Evolutionary conservation across 1,140 invertebrate genomes (phyloP), one percentile per base, ranked within the genome.

Genomic region (Colletes gigas): DNA sequence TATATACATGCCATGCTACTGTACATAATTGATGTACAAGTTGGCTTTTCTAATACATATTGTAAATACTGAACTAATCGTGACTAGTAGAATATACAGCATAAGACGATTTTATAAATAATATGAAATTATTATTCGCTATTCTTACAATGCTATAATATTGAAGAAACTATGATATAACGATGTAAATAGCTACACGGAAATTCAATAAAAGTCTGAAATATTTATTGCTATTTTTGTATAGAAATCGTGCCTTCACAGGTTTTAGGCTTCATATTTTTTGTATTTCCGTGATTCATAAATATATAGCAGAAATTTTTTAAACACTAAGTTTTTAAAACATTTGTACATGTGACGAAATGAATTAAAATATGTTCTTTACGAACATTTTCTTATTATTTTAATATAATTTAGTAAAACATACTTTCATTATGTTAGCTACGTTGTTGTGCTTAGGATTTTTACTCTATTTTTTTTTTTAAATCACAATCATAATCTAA

Each of bases 41-140:
- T 70, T 79, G 75, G 80, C 86, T 85, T 87, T 88, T 88, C 55
- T 78, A 80, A 85, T 83, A 59, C 54, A 54, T 68, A 68, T 68
- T 88, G 86, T 88, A 88, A 84, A 88, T 88, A 88, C 66, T 78
- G 73, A 66, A 78, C 9, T 68, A 72, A 77, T 63, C 62, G 67
- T 50, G 59, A 69, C 52, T 60, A 66, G 12, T 68, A 75, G 65
- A 82, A n/a, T 12, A 75, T 74, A 68, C 54, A 75, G 8, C 86
- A 78, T 10, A 57, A 82, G 54, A 30, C 44, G 60, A 78, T 87
- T 87, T 87, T 87, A 87, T 87, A 87, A 87, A 83, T 86, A 86
- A 77, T 67, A 83, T 80, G 52, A 78, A 83, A 75, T 85, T 72
- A 74, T 62, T 77, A 83, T 81, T 52, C 82, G 78, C 60, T 83